Conservation (phyloP, 2,113 vertebrate genomes). For the Bufo bufo region DNA sequence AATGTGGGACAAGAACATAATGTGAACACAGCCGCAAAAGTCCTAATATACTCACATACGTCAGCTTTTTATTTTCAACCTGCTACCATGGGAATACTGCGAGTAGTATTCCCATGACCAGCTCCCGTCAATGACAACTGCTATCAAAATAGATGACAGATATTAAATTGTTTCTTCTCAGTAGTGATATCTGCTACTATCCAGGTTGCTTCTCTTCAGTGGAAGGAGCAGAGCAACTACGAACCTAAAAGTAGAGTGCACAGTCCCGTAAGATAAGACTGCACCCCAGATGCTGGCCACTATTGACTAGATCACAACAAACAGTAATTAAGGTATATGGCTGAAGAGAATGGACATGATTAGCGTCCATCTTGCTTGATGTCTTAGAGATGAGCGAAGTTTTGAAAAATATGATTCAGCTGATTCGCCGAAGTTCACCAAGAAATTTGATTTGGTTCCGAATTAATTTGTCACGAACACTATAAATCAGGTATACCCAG, state of each 20-base stretch:
- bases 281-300: not conserved
- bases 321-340: not conserved
- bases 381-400: too few relatives aligned
- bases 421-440: too few relatives aligned
- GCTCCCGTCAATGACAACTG: not conserved
- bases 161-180: not conserved
- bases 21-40: not conserved
- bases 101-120: not conserved
- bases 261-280: too few relatives aligned
- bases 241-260: too few relatives aligned
- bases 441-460: too few relatives aligned
- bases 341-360: not conserved
- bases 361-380: too few relatives aligned
- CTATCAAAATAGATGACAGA: not conserved
- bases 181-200: not conserved
- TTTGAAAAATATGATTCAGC: too few relatives aligned
- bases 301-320: not conserved
- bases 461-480: too few relatives aligned
- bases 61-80: not conserved
- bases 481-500: too few relatives aligned
- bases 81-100: not conserved
- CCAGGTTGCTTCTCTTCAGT: not conserved
- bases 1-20: too few relatives aligned
- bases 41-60: not conserved
- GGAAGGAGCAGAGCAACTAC: too few relatives aligned